Conservation (phyloP, 2,113 vertebrate genomes). For the Panthera uncia region DNA sequence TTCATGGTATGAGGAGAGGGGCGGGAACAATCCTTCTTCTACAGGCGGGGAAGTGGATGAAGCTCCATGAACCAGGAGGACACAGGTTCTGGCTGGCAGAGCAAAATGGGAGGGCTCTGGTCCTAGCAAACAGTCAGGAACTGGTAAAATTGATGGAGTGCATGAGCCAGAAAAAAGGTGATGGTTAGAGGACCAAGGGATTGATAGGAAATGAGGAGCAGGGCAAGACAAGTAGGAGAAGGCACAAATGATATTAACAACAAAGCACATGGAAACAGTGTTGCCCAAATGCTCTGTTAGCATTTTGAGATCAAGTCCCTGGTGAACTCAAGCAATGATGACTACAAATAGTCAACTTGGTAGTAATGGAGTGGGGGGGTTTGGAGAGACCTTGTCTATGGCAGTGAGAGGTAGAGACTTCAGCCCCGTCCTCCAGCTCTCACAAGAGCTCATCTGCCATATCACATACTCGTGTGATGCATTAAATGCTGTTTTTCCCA, state of each 20-base stretch:
- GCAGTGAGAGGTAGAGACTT: not conserved
- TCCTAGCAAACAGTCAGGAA: not conserved
- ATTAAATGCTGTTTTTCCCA: not conserved
- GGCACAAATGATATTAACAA: not conserved
- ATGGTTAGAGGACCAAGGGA: not conserved
- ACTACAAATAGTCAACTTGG: not conserved
- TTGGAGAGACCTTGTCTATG: not conserved
- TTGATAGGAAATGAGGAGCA: not conserved
- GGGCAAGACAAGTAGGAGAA: not conserved
- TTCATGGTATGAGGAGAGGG: not conserved
- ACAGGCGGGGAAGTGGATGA: not conserved
- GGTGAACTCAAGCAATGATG: not conserved
- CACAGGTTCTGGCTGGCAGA: not conserved
- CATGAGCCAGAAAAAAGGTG: not conserved
- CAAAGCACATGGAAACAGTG: not conserved
- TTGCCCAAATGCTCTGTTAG: not conserved
- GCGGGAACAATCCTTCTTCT: not conserved
- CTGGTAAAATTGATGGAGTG: not conserved
- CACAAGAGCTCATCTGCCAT: not conserved
- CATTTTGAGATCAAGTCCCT: not conserved
- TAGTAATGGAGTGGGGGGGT: accelerated
- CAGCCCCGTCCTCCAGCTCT: not conserved
- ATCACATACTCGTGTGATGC: not conserved
- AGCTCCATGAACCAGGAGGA: not conserved
- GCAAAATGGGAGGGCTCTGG: not conserved